phyloP scores from a whole-genome alignment of 2,113 vertebrate species.

The Myrmecobius fasciatus region DNA sequence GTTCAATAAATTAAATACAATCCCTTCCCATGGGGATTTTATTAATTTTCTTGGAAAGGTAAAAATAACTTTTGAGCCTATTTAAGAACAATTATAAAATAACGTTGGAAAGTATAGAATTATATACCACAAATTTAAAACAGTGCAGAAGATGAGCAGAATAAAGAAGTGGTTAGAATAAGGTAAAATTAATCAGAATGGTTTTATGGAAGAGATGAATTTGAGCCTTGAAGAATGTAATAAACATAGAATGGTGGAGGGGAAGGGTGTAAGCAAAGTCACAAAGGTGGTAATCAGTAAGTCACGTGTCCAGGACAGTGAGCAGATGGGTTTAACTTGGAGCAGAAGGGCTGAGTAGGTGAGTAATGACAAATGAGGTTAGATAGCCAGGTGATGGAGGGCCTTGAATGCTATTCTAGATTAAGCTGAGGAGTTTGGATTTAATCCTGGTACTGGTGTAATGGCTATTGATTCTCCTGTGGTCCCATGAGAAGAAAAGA shows the following conservation, averaged over 20 bases:
- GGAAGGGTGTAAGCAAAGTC: background rate
- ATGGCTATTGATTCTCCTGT: background rate
- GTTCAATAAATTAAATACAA: background rate
- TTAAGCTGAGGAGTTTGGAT: constrained; percentile 28
- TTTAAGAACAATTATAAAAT: background rate
- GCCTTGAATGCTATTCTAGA: background rate
- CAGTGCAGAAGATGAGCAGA: background rate
- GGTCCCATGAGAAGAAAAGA: constrained; percentile 7
- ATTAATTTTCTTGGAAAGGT: background rate
- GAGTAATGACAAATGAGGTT: background rate
- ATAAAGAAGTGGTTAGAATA: background rate
- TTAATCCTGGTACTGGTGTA: constrained; percentile 1
- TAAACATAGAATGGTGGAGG: background rate
- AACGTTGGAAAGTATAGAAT: background rate
- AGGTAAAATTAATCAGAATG: background rate
- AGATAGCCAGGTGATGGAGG: background rate
- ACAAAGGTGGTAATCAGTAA: background rate
- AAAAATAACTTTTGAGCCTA: background rate
- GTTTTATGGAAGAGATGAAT: background rate
- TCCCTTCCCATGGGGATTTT: background rate
- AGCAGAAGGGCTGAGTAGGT: background rate
- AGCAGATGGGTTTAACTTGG: background rate
- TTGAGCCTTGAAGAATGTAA: constrained; percentile 20
- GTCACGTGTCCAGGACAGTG: background rate
- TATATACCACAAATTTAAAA: background rate